Percentiles rank a stretch among this genome's conserved stretches.
Conservation (phyloP, 2,888 invertebrate species). For the Criorhina ranunculi region DNA sequence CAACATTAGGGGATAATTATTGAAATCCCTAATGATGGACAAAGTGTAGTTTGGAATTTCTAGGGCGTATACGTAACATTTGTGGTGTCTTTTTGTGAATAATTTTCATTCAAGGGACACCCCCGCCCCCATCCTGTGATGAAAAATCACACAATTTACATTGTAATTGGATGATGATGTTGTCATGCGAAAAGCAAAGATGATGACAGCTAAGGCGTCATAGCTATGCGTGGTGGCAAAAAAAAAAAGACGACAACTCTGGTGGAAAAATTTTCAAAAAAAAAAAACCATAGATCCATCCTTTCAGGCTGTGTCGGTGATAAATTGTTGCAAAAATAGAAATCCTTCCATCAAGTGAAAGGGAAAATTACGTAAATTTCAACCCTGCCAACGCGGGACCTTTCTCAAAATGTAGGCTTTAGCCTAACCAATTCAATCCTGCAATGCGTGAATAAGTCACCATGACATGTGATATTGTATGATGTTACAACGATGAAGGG, state of each 20-base stretch:
- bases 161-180: constrained; percentile 33
- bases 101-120: constrained; percentile 8
- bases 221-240: not conserved
- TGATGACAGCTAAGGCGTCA: not conserved
- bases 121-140: not conserved
- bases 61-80: not conserved
- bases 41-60: not conserved
- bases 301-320: not conserved
- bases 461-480: constrained; percentile 50
- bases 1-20: constrained; percentile 19
- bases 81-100: not conserved
- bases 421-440: not conserved
- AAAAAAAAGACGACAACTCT: not conserved
- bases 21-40: constrained; percentile 7
- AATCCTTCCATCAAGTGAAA: constrained; percentile 4
- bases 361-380: constrained; percentile 5
- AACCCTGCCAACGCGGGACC: not conserved
- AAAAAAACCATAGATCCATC: not conserved
- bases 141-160: constrained; percentile 20
- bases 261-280: not conserved
- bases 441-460: constrained; percentile 14
- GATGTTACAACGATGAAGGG: constrained; percentile 46
- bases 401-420: not conserved
- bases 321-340: constrained; percentile 26
- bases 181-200: constrained; percentile 9